Evolutionary conservation across 2,888 invertebrate species (phyloP), one percentile per base, ranked within the genome.

Genomic region (Meghimatium bilineatum): DNA sequence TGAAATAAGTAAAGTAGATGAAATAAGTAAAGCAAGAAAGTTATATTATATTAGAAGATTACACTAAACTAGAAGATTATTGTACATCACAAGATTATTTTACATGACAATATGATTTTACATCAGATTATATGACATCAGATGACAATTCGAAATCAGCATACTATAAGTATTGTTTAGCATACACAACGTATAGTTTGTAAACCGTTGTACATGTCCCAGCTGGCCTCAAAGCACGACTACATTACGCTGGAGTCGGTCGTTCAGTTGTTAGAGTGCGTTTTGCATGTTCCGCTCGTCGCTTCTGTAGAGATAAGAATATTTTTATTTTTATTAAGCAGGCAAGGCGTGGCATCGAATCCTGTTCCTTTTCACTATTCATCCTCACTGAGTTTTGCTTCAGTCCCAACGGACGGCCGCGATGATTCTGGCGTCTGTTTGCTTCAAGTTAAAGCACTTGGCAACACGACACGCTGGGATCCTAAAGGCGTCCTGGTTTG

Each of bases 371-470:
- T 34, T 44, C 49, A 14, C 32, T 52, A 23, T 74, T 52, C 32
- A 17, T 52, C 32, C 17, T 20, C 17, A 34, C 74, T 32, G 34
- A 20, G 44, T 74, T 74, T 52, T 74, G 56, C n/a, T 8, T 32
- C 52, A 52, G 52, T 74, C 74, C 52, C 74, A 20, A 12, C 44
- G 72, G 72, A 49, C 74, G 49, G 52, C 52, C 5, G 34, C 52
- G 32, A 32, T 52, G 74, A 72, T 74, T 49, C 74, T 49, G 34
- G 52, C 52, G 32, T 52, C 52, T 32, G 52, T 32, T 74, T 14
- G 74, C 20, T 32, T 52, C 5, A 32, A 10, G 72, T n/a, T 44
- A 14, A 3, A 44, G 44, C 29, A 49, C 74, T 49, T 52, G 5
- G 20, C 74, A 49, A 34, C 32, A 52, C 52, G 52, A 32, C 52